phyloP scores from a whole-genome alignment of 37 sponge, comb jelly and placozoan genomes.

The Geodia barretti region DNA sequence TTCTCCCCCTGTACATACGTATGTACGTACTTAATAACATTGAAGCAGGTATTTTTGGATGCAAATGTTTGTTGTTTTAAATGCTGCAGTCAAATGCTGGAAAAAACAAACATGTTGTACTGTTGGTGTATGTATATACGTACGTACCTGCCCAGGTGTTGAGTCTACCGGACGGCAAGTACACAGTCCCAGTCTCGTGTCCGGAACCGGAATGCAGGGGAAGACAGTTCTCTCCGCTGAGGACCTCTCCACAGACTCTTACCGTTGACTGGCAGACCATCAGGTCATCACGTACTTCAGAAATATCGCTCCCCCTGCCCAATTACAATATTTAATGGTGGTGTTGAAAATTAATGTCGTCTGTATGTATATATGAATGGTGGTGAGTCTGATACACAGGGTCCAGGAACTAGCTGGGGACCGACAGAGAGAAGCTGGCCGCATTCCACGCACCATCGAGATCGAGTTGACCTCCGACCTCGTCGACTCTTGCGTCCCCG shows the following conservation, averaged over 20 bases:
- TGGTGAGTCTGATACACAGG: constrained; percentile 13
- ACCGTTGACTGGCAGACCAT: constrained; percentile 90
- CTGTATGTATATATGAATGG: no score
- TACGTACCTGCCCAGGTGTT: constrained; percentile 34
- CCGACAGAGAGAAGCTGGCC: constrained; percentile 79
- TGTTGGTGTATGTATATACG: no score
- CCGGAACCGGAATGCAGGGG: constrained; percentile 61
- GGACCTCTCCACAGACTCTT: constrained; percentile 76
- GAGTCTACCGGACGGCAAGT: constrained; percentile 87
- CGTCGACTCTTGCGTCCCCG: constrained; percentile 94
- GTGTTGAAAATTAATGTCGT: no score
- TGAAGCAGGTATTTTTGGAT: not conserved
- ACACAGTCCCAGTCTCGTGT: constrained; percentile 76
- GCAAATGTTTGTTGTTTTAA: no score
- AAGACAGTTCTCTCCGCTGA: constrained; percentile 60
- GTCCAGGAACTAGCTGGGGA: constrained; percentile 82
- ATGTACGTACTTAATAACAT: no score
- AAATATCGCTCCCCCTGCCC: no score
- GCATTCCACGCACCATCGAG: constrained; percentile 92
- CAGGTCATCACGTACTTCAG: no score
- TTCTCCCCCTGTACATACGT: not conserved
- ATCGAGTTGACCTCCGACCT: constrained; percentile 92
- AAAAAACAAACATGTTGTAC: no score
- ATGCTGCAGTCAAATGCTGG: no score
- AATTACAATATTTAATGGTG: no score